phyloP scores from a whole-genome alignment of 2,888 invertebrate genomes.

The Stenodema calcarata region DNA sequence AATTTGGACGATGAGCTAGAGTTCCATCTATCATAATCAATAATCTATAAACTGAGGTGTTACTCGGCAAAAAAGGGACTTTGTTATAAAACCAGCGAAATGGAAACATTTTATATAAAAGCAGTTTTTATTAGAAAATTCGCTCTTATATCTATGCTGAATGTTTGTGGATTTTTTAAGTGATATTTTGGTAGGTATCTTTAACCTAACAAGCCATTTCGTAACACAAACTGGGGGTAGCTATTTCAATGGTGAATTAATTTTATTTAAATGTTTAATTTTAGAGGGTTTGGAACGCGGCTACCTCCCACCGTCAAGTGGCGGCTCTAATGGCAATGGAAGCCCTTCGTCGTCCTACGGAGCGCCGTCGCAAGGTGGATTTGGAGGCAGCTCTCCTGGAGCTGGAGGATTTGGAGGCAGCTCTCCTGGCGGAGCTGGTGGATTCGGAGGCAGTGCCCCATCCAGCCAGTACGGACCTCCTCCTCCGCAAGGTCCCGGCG shows the following conservation, averaged over 20 bases:
- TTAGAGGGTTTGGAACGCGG: slow-evolving; percentile 42
- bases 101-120: too few species aligned
- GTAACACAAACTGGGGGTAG: too few species aligned
- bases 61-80: too few species aligned
- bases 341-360: slow-evolving; percentile 14
- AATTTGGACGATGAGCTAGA: too few species aligned
- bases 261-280: background rate
- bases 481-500: slow-evolving; percentile 30
- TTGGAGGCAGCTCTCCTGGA: slow-evolving; percentile 7
- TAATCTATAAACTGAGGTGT: too few species aligned
- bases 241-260: background rate
- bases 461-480: slow-evolving; percentile 39
- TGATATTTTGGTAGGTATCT: too few species aligned
- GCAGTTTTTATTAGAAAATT: too few species aligned
- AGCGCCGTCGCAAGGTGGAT: slow-evolving; percentile 30
- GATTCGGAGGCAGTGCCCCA: slow-evolving; percentile 34
- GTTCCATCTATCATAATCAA: too few species aligned
- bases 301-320: slow-evolving; percentile 37
- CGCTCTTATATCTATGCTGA: too few species aligned
- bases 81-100: too few species aligned
- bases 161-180: too few species aligned
- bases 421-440: background rate
- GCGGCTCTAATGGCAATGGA: slow-evolving; percentile 8
- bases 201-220: too few species aligned
- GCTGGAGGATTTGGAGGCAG: background rate